These are phyloP conservation scores for Mus spretus DNA, from an alignment of 2,797 vertebrate species.

Conservation along the genomic window DNA sequence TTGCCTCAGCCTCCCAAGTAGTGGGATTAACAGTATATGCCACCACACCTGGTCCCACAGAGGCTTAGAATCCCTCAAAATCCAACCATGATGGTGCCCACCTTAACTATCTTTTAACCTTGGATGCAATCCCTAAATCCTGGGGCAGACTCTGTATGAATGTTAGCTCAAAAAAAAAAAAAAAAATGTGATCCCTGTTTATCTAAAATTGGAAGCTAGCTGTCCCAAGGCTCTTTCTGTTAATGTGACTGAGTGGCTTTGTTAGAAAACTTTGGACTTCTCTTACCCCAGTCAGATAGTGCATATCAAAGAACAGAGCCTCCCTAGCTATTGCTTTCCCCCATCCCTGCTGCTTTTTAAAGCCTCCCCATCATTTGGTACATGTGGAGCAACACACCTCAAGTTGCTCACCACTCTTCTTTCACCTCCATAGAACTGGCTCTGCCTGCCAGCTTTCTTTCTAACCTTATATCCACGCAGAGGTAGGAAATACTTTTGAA, in stretches of 20 bases:
- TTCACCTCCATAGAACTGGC: neutral
- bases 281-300: slow-evolving; percentile 18
- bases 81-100: neutral
- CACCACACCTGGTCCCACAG: neutral
- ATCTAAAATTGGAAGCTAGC: neutral
- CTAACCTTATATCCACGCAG: neutral
- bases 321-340: neutral
- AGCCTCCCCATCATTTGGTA: neutral
- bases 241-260: neutral
- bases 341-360: neutral
- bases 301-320: neutral
- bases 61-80: neutral
- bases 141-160: neutral
- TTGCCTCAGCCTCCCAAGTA: neutral
- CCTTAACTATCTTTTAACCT: neutral
- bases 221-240: neutral
- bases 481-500: slow-evolving; percentile 23
- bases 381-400: neutral
- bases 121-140: neutral
- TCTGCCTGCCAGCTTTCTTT: neutral
- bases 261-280: slow-evolving; percentile 14
- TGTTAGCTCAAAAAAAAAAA: neutral
- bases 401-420: neutral
- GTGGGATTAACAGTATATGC: neutral
- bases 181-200: neutral